A percentile compares a stretch with the other conserved stretches of the same genome.
Evolutionary conservation across 1,140 invertebrate species (phyloP).

Genomic region (Pentalonia nigronervosa): DNA sequence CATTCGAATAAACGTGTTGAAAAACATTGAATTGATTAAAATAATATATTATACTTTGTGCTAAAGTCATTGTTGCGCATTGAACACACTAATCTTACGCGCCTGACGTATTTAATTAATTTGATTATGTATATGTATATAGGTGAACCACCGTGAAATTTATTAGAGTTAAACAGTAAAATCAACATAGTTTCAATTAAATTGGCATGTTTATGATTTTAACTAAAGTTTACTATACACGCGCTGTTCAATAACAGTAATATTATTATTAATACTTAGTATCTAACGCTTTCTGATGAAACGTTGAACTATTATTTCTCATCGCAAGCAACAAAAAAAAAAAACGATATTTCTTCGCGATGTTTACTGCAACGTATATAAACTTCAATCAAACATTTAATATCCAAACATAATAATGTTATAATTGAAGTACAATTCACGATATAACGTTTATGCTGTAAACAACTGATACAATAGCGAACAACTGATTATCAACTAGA

Average conservation of each 20-base stretch:
- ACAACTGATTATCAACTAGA: no score
- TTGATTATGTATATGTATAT: not conserved
- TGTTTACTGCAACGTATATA: not conserved
- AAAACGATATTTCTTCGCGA: not conserved
- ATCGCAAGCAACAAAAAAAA: not conserved
- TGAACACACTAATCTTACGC: not conserved
- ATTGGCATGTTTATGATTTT: constrained; percentile 27
- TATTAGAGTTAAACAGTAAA: constrained; percentile 18
- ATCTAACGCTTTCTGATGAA: not conserved
- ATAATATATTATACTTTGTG: not conserved
- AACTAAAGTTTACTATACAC: not conserved
- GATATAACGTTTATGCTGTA: not conserved
- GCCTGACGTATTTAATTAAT: constrained; percentile 31
- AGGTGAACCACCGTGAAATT: not conserved
- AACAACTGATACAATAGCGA: no score
- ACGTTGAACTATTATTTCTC: not conserved
- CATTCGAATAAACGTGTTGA: not conserved
- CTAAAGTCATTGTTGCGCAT: not conserved
- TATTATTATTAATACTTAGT: not conserved
- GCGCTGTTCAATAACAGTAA: not conserved
- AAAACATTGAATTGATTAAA: not conserved
- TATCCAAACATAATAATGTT: not conserved
- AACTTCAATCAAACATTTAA: not conserved
- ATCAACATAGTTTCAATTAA: constrained; percentile 12
- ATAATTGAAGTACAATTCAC: not conserved